Conservation (phyloP, 2,113 vertebrate species). For the Lepus europaeus region DNA sequence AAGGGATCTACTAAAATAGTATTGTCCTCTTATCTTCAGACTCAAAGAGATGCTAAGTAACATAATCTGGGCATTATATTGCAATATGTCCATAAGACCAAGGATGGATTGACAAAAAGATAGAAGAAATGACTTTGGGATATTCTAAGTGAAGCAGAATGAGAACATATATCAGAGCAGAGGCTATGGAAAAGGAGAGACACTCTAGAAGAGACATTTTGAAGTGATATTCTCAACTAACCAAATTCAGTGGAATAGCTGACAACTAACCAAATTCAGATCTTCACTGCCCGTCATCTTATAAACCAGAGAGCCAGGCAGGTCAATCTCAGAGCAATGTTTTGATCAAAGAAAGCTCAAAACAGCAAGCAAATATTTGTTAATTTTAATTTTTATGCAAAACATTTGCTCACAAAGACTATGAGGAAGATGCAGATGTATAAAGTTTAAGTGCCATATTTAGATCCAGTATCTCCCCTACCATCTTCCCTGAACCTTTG, state of each 20-base stretch:
- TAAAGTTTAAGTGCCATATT: neutral
- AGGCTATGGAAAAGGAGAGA: neutral
- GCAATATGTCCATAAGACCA: neutral
- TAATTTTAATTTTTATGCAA: neutral
- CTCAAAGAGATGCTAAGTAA: neutral
- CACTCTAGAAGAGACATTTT: neutral
- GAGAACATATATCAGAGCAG: neutral
- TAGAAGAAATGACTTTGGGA: neutral
- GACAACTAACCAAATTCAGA: neutral
- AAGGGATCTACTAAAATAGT: neutral
- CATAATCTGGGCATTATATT: neutral
- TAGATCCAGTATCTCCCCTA: neutral
- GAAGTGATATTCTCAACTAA: neutral
- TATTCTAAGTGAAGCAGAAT: neutral
- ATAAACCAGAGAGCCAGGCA: neutral
- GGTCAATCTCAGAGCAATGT: neutral
- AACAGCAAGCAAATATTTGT: neutral
- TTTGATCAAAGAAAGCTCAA: constrained; percentile 38
- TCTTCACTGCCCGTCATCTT: neutral
- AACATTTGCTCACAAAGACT: neutral
- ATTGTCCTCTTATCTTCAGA: neutral
- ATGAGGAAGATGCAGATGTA: neutral
- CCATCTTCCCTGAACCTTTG: neutral
- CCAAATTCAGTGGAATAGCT: neutral
- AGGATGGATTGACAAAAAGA: neutral